These are phyloP conservation scores for Drusus annulatus DNA, from an alignment of 1,140 invertebrate genomes.

Conservation along the genomic window DNA sequence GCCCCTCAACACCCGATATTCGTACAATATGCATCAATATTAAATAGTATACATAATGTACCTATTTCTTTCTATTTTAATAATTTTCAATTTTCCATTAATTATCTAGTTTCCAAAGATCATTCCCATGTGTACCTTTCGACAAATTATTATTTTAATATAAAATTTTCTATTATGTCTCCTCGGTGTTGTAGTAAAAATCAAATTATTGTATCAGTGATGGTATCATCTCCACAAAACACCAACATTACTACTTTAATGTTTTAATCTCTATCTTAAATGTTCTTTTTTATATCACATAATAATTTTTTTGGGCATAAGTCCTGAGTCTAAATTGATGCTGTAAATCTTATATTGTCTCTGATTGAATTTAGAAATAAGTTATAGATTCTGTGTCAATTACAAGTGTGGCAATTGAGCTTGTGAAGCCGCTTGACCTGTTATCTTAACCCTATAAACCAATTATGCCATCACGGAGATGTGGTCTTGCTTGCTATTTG, in stretches of 20 bases:
- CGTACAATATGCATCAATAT: no score
- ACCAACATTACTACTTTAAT: no score
- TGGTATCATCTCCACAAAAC: no score
- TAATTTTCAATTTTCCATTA: no score
- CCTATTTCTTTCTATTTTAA: no score
- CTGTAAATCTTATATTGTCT: not conserved
- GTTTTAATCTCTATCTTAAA: no score
- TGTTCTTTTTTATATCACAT: no score
- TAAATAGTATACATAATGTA: no score
- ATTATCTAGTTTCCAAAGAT: constrained; percentile 33
- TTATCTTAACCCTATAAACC: constrained; percentile 8
- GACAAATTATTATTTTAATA: constrained; percentile 28
- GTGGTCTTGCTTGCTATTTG: no score
- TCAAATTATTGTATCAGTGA: no score
- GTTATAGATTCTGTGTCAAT: constrained; percentile 21
- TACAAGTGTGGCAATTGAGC: constrained; percentile 15
- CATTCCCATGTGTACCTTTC: constrained; percentile 41
- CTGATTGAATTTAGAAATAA: not conserved
- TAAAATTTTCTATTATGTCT: not conserved
- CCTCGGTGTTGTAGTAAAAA: no score
- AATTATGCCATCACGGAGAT: not conserved
- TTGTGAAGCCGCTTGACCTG: constrained; percentile 9
- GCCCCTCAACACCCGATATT: no score
- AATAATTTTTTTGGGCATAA: not conserved
- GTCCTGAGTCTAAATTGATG: not conserved